phyloP scores from a whole-genome alignment of 2,113 vertebrate species.

The Amphiprion percula region DNA sequence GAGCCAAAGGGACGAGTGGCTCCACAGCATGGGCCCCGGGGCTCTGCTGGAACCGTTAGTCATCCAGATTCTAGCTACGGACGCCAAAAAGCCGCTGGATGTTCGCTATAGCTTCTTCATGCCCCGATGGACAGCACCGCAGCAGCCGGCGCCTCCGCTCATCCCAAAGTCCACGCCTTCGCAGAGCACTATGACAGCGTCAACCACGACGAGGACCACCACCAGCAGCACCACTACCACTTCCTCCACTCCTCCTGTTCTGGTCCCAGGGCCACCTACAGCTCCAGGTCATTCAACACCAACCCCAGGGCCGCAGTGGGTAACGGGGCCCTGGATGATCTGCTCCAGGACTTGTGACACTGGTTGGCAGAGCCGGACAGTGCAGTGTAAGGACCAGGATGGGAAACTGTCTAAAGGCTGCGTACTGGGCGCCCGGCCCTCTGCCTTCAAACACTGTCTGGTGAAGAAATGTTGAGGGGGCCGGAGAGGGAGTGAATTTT shows the following conservation, averaged over 20 bases:
- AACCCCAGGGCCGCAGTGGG: slow-evolving; percentile 87
- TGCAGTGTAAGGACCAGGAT: slow-evolving; percentile 93
- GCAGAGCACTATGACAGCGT: slow-evolving; percentile 24
- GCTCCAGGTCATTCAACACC: slow-evolving; percentile 50
- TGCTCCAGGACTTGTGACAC: slow-evolving; percentile 97
- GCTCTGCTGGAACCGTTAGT: slow-evolving; percentile 89
- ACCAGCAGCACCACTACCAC: slow-evolving; percentile 45
- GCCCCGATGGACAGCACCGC: slow-evolving; percentile 83
- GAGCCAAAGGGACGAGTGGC: slow-evolving; percentile 94
- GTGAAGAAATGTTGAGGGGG: slow-evolving; percentile 92
- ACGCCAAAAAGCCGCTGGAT: slow-evolving; percentile 90
- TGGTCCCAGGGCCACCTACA: slow-evolving; percentile 68
- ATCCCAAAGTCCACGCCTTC: slow-evolving; percentile 15
- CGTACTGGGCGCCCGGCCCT: slow-evolving; percentile 88
- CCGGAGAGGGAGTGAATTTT: neutral
- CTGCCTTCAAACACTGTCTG: slow-evolving; percentile 95
- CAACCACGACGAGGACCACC: slow-evolving; percentile 52
- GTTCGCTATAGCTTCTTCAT: slow-evolving; percentile 96
- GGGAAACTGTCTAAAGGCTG: slow-evolving; percentile 93
- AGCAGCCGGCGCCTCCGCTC: slow-evolving; percentile 50
- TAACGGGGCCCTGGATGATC: slow-evolving; percentile 92
- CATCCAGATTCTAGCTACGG: slow-evolving; percentile 94
- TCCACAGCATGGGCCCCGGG: slow-evolving; percentile 94
- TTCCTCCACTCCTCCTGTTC: slow-evolving; percentile 73
- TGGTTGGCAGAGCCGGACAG: slow-evolving; percentile 98